Evolutionary conservation across 1,140 invertebrate species (phyloP), one percentile per base, ranked within the genome.

Genomic region (Parasteatoda tepidariorum): DNA sequence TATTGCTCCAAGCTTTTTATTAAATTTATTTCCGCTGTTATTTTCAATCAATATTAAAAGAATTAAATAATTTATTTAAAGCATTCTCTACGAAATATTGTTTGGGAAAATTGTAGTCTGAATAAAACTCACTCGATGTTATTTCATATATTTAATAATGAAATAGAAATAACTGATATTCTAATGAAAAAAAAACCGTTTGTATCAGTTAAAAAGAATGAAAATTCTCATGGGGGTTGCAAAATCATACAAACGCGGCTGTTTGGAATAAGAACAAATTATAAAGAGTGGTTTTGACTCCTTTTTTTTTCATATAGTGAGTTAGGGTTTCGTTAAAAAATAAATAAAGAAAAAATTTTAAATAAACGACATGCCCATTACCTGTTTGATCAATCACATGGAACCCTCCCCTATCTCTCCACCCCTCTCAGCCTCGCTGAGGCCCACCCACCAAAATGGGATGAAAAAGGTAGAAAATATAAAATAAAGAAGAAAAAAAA

Each of bases 291-390:
- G 13, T 26, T 61, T 61, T 61, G 59, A 24, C 54, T 57, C 70
- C 22, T 48, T 48, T 48, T 33, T 30, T 67, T 22, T 11, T 26
- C 55, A 9, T 31, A 54, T 38, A 54, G 33, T 24, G n/a, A 26
- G 62, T 38, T 30, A 31, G 38, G 76, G 28, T 30, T 18, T n/a
- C 9, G 18, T 24, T 31, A 74, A 74, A 74, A 59, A 33, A 26
- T 18, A 33, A 30, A 64, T 13, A 30, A 75, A 34, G 61, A 70
- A 57, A 66, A 82, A 82, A 70, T 71, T 82, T 66, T 75, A 71
- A 82, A 82, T 82, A 82, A 70, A 82, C 78, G 78, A 82, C 78
- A 82, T 62, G 30, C 54, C 78, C 78, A 82, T 82, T 82, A 82
- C 78, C 78, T 82, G 71, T 82, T 82, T 82, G 78, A 82, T 82